Evolutionary conservation across 2,888 invertebrate species (phyloP), one percentile per base, ranked within the genome.

Genomic region (Drosophila basisetae): DNA sequence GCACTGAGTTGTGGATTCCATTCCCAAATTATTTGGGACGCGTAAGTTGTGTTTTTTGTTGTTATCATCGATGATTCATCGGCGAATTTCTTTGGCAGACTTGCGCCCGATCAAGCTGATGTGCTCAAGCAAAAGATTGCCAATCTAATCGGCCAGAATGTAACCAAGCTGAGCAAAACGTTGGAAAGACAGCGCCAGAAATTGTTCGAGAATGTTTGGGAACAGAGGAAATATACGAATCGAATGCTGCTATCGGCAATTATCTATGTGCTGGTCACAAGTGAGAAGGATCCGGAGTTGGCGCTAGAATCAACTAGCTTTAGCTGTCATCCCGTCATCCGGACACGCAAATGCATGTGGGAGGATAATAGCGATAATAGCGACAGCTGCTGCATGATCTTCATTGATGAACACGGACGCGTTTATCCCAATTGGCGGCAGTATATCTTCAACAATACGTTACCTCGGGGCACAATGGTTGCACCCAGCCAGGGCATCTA

Each of bases 401-500:
- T 85, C 68, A 69, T 92, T 73, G 90, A 93, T 84, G 79, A 92
- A 84, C 80, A 88, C 31, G 91, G 91, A 0, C 91, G 94, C 1
- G 93, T 93, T 2, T 94, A 94, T 73, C 65, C 87, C 55, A 91
- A 91, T 64, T 94, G 94, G 94, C 65, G 79, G 3, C 86, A 92
- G 41, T 94, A 93, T 78, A 84, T 94, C 43, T 75, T 80, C 3
- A 83, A 92, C 18, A 94, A 94, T 80, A 92, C 92, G 37, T 81
- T 94, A 43, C 92, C 93, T 4, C 77, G 91, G 68, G 93, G 78
- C 68, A 79, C 72, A 1, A 68, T 78, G 76, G 54, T 94, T 52
- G 91, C 94, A 2, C 94, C 94, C 11, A 76, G 81, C 35, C 87
- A 94, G 50, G 94, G 94, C n/a, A 73, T 91, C 25, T 93, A 93